Evolutionary conservation across 2,797 vertebrate species (phyloP), one percentile per base, ranked within the genome.

Genomic region (Monodelphis domestica): DNA sequence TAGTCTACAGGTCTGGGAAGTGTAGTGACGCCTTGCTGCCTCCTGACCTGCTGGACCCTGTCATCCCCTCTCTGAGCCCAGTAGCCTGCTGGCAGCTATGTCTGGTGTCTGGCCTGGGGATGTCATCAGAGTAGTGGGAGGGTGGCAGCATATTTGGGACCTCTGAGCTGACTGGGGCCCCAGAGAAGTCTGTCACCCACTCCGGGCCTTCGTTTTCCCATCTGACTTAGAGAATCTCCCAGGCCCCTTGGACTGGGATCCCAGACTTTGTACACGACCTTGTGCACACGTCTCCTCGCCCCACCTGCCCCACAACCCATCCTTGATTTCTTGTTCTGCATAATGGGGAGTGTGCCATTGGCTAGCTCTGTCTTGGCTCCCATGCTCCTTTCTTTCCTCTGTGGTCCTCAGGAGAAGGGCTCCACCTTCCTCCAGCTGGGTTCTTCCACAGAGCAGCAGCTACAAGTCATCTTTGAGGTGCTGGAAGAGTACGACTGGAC

Each of bases 401-500:
- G 21, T 15, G n/a, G 15, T 45, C 2, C 0, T 1, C 98, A 99
- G 99, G 99, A 99, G 98, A 98, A 99, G 96, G 99, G 99, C 97
- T 99, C 99, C 96, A 99, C 99, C 96, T 99, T 99, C 98, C 99
- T 99, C 89, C 99, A 99, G 98, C 98, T 99, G 97, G 99, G 99
- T 97, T 99, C 99, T 33, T 99, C 99, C 88, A 99, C 99, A 0
- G 98, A 99, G 93, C 99, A 99, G 96, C 99, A 99, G 91, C 98
- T 99, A 29, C 99, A 99, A 97, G 99, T 99, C 96, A 99, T 99
- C 98, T 99, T 99, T 70, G 99, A 99, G 98, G 99, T 99, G 97
- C 98, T 99, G 98, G 99, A 99, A 97, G 99, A 99, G 96, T 99
- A 99, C 5, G 99, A 99, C 90, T 99, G 99, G 99, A 99, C 99